Conservation (phyloP, 30 jellyfish, hydroid and myxozoan genomes). For the Nemopilema nomurai region DNA sequence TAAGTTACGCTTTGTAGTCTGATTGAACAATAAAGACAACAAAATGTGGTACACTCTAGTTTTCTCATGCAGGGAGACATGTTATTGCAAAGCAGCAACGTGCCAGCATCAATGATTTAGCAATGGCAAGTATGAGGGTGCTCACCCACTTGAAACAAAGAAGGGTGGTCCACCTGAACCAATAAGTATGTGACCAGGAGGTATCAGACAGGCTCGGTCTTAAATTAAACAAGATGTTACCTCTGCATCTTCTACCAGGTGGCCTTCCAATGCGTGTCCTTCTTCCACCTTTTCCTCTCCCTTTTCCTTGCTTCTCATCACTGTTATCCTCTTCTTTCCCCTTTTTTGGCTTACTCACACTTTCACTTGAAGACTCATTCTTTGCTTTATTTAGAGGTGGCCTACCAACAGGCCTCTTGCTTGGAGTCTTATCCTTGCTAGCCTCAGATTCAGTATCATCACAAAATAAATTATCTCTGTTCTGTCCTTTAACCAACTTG, state of each 20-base stretch:
- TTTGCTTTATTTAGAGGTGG: neutral
- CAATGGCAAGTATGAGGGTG: too few species aligned
- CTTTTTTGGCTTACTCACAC: neutral
- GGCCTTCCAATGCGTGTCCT: neutral
- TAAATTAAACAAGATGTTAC: conserved; percentile 2
- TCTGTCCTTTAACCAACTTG: too few species aligned
- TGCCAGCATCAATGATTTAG: too few species aligned
- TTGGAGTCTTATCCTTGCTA: neutral
- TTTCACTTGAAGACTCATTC: neutral
- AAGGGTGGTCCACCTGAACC: too few species aligned
- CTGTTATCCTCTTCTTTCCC: neutral
- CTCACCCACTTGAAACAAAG: too few species aligned
- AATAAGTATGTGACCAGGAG: too few species aligned
- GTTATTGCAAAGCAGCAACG: too few species aligned
- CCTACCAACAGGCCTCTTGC: neutral
- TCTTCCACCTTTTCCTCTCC: neutral
- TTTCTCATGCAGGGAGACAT: too few species aligned
- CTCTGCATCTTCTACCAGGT: conserved; percentile 9
- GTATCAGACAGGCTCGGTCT: neutral
- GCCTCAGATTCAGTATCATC: neutral
- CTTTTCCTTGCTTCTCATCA: neutral
- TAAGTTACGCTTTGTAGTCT: too few species aligned
- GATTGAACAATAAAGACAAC: too few species aligned
- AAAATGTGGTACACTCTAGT: too few species aligned
- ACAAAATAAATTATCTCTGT: neutral